Evolutionary conservation across 1,140 invertebrate genomes (phyloP).

Genomic region (Pteromalus puparum): DNA sequence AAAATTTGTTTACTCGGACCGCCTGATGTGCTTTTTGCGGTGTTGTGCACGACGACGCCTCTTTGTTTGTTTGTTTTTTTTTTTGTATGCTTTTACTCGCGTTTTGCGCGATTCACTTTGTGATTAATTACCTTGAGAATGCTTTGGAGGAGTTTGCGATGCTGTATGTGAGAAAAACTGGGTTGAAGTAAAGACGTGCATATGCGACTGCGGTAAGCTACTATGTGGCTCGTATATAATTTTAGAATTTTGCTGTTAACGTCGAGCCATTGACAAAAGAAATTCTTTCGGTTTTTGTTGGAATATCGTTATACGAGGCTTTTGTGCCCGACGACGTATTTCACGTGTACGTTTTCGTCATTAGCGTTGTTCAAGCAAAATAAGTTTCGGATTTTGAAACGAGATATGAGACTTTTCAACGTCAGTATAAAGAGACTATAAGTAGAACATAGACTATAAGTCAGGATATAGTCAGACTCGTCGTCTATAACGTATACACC

Average conservation of each 20-base stretch:
- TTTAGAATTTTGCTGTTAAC: background rate
- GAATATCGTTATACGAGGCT: background rate
- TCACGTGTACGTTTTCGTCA: too few relatives aligned
- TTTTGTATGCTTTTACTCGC: too few relatives aligned
- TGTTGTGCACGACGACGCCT: too few relatives aligned
- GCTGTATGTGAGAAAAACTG: background rate
- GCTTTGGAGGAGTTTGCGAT: background rate
- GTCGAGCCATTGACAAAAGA: background rate
- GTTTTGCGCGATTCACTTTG: background rate
- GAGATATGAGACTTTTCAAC: background rate
- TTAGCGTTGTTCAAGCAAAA: too few relatives aligned
- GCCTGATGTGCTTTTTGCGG: background rate
- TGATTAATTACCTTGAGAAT: slow-evolving; percentile 13
- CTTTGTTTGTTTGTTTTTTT: too few relatives aligned
- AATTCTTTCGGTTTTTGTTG: background rate
- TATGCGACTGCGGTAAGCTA: background rate
- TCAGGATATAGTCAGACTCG: too few relatives aligned
- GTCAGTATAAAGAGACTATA: too few relatives aligned
- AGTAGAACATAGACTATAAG: background rate
- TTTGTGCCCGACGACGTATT: too few relatives aligned
- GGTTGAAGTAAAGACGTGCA: background rate
- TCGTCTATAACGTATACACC: too few relatives aligned
- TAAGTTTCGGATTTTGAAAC: too few relatives aligned
- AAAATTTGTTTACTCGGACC: slow-evolving; percentile 17
- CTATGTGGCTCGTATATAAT: background rate